A percentile compares a stretch with the other conserved stretches of the same genome.
Conservation (phyloP, 2,113 vertebrate species). For the Oreochromis niloticus region DNA sequence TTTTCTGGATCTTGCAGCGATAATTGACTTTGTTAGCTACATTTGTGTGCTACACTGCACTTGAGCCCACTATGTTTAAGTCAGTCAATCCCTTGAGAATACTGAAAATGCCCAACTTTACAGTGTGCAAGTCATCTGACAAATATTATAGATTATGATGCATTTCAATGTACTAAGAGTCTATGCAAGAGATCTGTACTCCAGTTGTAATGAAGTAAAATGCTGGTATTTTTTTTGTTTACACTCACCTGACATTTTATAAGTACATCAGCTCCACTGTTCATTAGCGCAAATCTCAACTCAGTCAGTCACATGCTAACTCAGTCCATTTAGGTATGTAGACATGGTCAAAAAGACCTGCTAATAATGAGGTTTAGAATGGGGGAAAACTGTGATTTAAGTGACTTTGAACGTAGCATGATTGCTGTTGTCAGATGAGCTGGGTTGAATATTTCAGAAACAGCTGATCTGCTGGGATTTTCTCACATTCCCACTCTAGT, state of each 20-base stretch:
- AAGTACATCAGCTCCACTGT: background rate
- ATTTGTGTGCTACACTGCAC: background rate
- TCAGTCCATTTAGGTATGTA: background rate
- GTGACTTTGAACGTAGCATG: background rate
- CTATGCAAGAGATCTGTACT: background rate
- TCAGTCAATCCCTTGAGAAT: background rate
- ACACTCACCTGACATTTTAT: background rate
- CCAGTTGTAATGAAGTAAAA: background rate
- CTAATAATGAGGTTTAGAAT: background rate
- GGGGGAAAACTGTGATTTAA: background rate
- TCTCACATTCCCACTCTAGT: accelerated
- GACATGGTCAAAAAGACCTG: accelerated
- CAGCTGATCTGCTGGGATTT: background rate
- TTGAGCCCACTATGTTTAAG: background rate
- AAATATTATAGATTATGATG: background rate
- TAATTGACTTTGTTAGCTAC: background rate
- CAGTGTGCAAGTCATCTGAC: background rate
- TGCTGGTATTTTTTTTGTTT: background rate
- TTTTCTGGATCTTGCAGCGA: background rate
- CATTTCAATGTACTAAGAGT: background rate
- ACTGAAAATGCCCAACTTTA: background rate
- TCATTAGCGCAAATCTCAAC: background rate
- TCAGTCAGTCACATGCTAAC: background rate
- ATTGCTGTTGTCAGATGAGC: background rate
- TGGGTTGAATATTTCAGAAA: background rate